Evolutionary conservation across 2,888 invertebrate genomes (phyloP).

Genomic region (Lathronympha strigana): DNA sequence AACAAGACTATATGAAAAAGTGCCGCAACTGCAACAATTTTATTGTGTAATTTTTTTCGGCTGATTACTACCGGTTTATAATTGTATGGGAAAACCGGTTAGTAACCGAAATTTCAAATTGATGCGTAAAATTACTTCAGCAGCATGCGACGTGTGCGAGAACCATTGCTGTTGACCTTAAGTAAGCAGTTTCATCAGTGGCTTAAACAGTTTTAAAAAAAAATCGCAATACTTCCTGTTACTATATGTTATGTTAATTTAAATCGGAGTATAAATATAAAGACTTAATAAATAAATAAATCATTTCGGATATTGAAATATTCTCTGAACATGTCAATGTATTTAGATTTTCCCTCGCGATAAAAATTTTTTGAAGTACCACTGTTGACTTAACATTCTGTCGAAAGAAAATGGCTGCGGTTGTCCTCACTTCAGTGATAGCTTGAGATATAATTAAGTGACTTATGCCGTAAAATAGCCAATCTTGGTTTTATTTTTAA

Average conservation of each 20-base stretch:
- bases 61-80: too few species aligned
- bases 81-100: too few species aligned
- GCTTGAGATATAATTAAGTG: slow-evolving; percentile 44
- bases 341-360: neutral
- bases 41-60: too few species aligned
- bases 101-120: too few species aligned
- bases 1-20: too few species aligned
- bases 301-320: neutral
- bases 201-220: slow-evolving; percentile 18
- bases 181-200: neutral
- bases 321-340: neutral
- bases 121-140: too few species aligned
- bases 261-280: neutral
- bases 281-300: neutral
- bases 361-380: neutral
- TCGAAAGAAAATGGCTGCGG: slow-evolving; percentile 53
- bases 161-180: neutral
- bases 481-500: slow-evolving; percentile 15
- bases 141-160: too few species aligned
- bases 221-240: neutral
- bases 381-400: slow-evolving; percentile 34
- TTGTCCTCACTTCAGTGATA: slow-evolving; percentile 51
- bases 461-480: slow-evolving; percentile 44
- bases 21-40: too few species aligned
- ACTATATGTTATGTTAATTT: too few species aligned